These are phyloP conservation scores for Hyles lineata DNA, from an alignment of 2,888 invertebrate species.

Conservation along the genomic window DNA sequence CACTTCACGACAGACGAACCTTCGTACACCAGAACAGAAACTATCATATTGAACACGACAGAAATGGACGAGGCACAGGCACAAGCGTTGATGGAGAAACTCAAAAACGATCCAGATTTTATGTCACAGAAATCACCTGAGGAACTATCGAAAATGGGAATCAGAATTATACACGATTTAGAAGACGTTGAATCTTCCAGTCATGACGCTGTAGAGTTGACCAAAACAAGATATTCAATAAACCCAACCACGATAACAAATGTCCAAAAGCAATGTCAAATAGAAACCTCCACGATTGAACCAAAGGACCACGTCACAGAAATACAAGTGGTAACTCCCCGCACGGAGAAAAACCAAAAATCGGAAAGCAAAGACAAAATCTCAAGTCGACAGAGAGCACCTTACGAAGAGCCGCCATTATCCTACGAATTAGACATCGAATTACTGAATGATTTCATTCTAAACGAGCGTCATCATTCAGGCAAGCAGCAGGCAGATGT, in stretches of 20 bases:
- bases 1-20: conserved; percentile 78
- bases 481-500: conserved; percentile 71
- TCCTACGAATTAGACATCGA: conserved; percentile 78
- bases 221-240: conserved; percentile 77
- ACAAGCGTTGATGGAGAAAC: conserved; percentile 74
- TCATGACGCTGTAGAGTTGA: conserved; percentile 66
- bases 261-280: conserved; percentile 63
- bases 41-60: conserved; percentile 82
- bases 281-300: conserved; percentile 51
- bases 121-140: conserved; percentile 78
- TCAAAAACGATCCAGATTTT: conserved; percentile 78
- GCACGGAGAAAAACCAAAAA: conserved; percentile 69
- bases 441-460: conserved; percentile 78
- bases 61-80: conserved; percentile 79
- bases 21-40: conserved; percentile 78
- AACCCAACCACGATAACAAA: conserved; percentile 74
- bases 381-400: conserved; percentile 72
- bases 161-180: conserved; percentile 73
- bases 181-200: conserved; percentile 69
- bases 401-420: conserved; percentile 67
- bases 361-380: conserved; percentile 67
- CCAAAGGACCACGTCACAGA: conserved; percentile 88
- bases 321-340: conserved; percentile 88
- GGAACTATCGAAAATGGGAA: conserved; percentile 75
- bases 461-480: conserved; percentile 76